Conservation (phyloP, 1,140 invertebrate genomes). For the Bilobella aurantiaca region DNA sequence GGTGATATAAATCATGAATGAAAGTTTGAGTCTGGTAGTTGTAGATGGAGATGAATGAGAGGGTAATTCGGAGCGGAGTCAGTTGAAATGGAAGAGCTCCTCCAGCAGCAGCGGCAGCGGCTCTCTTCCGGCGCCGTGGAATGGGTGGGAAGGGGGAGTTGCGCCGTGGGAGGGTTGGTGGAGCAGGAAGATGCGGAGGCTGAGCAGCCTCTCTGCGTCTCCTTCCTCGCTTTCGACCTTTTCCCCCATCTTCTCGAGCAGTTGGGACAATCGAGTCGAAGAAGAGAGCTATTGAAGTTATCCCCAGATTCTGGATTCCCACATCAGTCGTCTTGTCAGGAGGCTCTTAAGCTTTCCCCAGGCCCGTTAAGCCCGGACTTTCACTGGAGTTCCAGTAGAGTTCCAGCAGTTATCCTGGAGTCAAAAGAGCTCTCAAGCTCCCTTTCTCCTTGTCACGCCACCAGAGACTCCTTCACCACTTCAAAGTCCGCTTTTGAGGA, state of each 20-base stretch:
- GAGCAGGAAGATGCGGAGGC: not conserved
- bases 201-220: constrained; percentile 1
- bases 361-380: not conserved
- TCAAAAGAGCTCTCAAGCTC: not conserved
- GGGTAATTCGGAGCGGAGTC: not conserved
- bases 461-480: no score
- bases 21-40: not conserved
- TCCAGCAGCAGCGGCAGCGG: no score
- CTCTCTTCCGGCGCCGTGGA: not conserved
- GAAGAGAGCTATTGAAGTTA: no score
- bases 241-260: not conserved
- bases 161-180: not conserved
- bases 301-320: no score
- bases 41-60: not conserved
- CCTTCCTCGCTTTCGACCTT: constrained; percentile 4
- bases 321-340: no score
- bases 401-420: no score
- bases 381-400: no score
- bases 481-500: no score
- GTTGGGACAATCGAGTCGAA: no score
- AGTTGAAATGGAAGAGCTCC: not conserved
- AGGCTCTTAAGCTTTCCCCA: not conserved
- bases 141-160: not conserved
- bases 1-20: no score
- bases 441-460: not conserved